phyloP scores from a whole-genome alignment of 2,888 invertebrate genomes.

The Drosophila mayaguana region DNA sequence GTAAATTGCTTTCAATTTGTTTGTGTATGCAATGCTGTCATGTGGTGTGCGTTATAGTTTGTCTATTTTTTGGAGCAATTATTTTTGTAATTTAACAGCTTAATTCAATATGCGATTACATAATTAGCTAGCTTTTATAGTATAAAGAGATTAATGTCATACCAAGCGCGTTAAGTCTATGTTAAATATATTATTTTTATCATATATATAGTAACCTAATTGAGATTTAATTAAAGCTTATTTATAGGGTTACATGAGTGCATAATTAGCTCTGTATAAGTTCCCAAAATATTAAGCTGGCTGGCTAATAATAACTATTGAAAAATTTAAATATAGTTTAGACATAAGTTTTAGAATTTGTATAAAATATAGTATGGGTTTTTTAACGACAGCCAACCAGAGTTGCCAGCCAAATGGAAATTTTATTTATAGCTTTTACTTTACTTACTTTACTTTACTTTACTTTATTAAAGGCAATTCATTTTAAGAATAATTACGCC shows the following conservation, averaged over 20 bases:
- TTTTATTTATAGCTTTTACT: no score
- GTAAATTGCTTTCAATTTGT: constrained; percentile 19
- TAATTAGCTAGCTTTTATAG: background rate
- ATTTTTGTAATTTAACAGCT: background rate
- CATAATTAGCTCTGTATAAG: background rate
- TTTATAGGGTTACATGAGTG: background rate
- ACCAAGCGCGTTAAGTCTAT: background rate
- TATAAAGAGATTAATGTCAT: background rate
- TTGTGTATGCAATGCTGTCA: constrained; percentile 4
- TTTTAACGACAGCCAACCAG: no score
- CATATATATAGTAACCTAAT: background rate
- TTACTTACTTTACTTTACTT: no score
- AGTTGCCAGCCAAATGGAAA: no score
- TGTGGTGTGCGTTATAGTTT: constrained; percentile 4
- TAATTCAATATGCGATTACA: background rate
- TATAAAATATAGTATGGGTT: no score
- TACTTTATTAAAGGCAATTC: background rate
- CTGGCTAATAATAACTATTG: background rate
- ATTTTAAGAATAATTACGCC: background rate
- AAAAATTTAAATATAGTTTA: no score
- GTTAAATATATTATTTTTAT: background rate
- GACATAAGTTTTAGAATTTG: no score
- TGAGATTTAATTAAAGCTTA: background rate
- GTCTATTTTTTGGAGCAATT: background rate
- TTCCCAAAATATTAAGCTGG: background rate